A percentile compares a stretch with the other conserved stretches of the same genome.
Evolutionary conservation across 2,888 invertebrate species (phyloP).

Genomic region (Ernsta delagoae): DNA sequence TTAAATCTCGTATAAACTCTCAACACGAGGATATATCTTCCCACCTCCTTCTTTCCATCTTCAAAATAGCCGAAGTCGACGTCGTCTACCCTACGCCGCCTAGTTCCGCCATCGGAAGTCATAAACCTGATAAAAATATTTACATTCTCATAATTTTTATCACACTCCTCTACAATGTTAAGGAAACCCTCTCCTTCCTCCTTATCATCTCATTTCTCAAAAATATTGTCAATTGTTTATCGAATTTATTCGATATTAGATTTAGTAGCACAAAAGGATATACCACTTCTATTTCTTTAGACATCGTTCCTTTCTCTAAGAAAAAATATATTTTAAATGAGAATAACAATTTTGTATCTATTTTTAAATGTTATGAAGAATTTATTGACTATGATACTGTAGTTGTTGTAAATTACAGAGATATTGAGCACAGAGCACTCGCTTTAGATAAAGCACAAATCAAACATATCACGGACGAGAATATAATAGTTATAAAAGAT

Average conservation of each 20-base stretch:
- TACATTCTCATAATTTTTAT: constrained; percentile 63
- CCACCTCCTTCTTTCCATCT: constrained; percentile 94
- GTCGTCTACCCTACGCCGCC: constrained; percentile 90
- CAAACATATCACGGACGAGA: constrained; percentile 61
- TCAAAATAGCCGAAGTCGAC: constrained; percentile 96
- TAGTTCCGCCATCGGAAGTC: constrained; percentile 74
- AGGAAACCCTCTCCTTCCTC: constrained; percentile 48
- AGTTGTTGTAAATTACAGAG: constrained; percentile 65
- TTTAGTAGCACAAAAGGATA: constrained; percentile 44
- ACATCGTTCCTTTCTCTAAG: constrained; percentile 62
- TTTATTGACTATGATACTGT: constrained; percentile 65
- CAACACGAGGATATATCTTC: constrained; percentile 94
- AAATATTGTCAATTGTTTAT: constrained; percentile 68
- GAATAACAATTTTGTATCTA: constrained; percentile 66
- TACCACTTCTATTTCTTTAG: constrained; percentile 49
- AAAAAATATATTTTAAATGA: constrained; percentile 68
- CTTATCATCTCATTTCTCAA: constrained; percentile 50
- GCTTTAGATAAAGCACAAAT: constrained; percentile 77
- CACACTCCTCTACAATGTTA: constrained; percentile 62
- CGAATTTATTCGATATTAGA: constrained; percentile 67
- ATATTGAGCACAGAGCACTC: constrained; percentile 70
- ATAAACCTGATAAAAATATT: constrained; percentile 58
- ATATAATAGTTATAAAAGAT: constrained; percentile 64
- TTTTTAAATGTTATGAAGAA: constrained; percentile 74
- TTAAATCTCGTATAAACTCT: constrained; percentile 93